Conservation (phyloP, 2,113 vertebrate species). For the Anseranas semipalmata region DNA sequence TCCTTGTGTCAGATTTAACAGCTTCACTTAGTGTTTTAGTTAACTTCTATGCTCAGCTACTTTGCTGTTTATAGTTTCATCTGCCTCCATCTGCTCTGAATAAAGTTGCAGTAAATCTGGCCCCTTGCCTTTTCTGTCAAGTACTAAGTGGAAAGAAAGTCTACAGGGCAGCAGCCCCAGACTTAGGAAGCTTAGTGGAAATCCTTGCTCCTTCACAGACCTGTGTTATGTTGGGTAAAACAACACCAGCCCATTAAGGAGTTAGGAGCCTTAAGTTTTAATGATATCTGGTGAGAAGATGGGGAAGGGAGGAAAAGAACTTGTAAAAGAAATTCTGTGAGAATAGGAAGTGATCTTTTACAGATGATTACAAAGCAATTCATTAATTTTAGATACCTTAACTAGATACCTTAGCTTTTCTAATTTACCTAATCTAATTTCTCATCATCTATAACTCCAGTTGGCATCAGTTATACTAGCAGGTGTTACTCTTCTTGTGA, state of each 20-base stretch:
- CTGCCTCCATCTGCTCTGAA: conserved; percentile 37
- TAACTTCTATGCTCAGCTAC: conserved; percentile 24
- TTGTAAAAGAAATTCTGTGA: background rate
- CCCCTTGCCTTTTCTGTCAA: background rate
- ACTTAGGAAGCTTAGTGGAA: background rate
- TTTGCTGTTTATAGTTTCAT: conserved; percentile 55
- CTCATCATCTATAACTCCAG: background rate
- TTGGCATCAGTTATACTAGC: background rate
- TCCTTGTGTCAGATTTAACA: conserved; percentile 40
- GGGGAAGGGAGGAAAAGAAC: background rate
- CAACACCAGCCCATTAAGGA: background rate
- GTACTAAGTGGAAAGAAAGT: background rate
- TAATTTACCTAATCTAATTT: background rate
- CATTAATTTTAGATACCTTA: background rate
- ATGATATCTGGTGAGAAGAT: background rate
- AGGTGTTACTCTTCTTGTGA: background rate
- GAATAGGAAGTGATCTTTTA: background rate
- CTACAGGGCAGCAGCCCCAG: background rate
- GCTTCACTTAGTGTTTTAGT: conserved; percentile 41
- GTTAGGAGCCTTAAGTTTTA: background rate
- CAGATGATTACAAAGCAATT: background rate
- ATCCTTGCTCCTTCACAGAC: background rate
- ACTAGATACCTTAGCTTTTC: background rate
- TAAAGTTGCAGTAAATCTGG: conserved; percentile 25
- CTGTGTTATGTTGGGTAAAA: accelerated